phyloP scores from a whole-genome alignment of 2,797 vertebrate species.

The Capromys pilorides region DNA sequence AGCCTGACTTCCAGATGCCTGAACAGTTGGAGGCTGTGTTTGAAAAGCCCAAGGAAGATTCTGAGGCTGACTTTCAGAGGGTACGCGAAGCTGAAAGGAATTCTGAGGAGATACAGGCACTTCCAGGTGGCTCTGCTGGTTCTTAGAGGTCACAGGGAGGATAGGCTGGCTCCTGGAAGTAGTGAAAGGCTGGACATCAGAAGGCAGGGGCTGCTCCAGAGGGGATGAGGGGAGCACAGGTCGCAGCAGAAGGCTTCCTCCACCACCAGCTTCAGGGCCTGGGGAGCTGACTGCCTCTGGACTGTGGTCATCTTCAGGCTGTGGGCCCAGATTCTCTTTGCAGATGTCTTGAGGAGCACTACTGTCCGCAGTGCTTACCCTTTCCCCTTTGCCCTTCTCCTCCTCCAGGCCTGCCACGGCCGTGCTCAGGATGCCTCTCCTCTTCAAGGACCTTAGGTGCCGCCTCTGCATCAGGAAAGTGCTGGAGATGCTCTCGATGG shows the following conservation, averaged over 20 bases:
- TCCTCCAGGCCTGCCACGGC: slow-evolving; percentile 58
- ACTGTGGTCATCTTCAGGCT: background rate
- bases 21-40: background rate
- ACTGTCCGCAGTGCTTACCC: background rate
- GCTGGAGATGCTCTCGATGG: slow-evolving; percentile 84
- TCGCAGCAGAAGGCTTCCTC: background rate
- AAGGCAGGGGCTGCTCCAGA: background rate
- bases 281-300: background rate
- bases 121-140: background rate
- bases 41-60: background rate
- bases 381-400: slow-evolving; percentile 46
- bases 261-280: background rate
- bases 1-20: background rate
- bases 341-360: background rate
- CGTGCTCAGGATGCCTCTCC: background rate
- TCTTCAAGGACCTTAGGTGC: slow-evolving; percentile 60
- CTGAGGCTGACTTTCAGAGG: background rate
- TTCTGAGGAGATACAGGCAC: background rate
- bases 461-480: slow-evolving; percentile 78
- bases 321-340: background rate
- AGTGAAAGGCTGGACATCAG: background rate
- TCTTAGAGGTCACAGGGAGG: background rate
- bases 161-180: background rate
- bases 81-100: background rate
- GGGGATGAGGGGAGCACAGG: background rate